A percentile compares a stretch with the other conserved stretches of the same genome.
Evolutionary conservation across 1,140 invertebrate genomes (phyloP).

Genomic region (Tetragnatha versicolor): DNA sequence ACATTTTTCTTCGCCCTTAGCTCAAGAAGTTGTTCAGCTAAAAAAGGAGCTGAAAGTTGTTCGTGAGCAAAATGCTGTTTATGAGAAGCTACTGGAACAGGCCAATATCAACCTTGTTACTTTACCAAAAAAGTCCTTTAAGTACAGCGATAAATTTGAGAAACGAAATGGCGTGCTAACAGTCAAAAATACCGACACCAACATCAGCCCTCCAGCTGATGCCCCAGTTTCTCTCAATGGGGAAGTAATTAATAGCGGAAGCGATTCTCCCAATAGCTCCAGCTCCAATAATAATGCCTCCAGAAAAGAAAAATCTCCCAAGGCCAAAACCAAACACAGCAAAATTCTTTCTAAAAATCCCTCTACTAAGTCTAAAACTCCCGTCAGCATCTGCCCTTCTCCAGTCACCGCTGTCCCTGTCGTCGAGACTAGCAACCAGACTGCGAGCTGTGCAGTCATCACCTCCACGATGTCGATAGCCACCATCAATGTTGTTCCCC

Average conservation of each 20-base stretch:
- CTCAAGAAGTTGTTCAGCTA: constrained; percentile 59
- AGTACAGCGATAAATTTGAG: constrained; percentile 56
- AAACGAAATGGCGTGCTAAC: constrained; percentile 40
- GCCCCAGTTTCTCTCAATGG: background rate
- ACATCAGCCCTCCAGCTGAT: background rate
- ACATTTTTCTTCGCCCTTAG: constrained; percentile 56
- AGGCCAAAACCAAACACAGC: background rate
- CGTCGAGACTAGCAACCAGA: background rate
- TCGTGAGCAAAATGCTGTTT: constrained; percentile 59
- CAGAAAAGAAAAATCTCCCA: background rate
- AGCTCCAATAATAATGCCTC: too few relatives aligned
- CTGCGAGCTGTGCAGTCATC: background rate
- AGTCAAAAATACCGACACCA: constrained; percentile 29
- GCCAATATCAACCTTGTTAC: constrained; percentile 58
- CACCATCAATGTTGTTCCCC: background rate
- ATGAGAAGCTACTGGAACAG: constrained; percentile 60
- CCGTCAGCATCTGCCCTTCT: background rate
- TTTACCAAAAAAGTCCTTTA: constrained; percentile 25
- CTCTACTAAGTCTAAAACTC: background rate
- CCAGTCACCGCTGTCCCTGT: background rate
- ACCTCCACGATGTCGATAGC: background rate
- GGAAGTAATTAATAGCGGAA: background rate
- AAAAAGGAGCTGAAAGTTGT: constrained; percentile 59
- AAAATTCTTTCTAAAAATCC: background rate
- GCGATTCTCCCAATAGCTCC: background rate